A percentile compares a stretch with the other conserved stretches of the same genome.
These are phyloP conservation scores for Idris sp. DNA, from an alignment of 1,140 invertebrate species.

Conservation along the genomic window DNA sequence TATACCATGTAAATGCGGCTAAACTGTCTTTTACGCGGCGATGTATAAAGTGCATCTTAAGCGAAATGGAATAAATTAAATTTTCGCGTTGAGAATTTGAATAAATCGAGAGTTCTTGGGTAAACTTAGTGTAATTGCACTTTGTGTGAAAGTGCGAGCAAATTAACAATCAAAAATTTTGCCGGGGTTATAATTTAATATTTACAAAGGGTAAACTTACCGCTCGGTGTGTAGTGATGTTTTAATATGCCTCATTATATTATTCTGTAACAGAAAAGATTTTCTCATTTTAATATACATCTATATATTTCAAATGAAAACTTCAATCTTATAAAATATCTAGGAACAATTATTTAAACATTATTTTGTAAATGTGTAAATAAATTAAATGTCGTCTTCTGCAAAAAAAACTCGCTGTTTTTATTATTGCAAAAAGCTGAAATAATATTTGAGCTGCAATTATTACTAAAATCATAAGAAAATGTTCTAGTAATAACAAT, in stretches of 20 bases:
- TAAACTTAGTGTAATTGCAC: slow-evolving; percentile 36
- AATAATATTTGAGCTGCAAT: too few species aligned
- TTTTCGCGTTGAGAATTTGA: slow-evolving; percentile 30
- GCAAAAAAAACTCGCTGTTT: too few species aligned
- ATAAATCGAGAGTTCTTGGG: slow-evolving; percentile 30
- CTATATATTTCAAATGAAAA: too few species aligned
- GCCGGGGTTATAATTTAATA: slow-evolving; percentile 23
- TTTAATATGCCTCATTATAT: not conserved
- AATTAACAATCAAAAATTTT: slow-evolving; percentile 29
- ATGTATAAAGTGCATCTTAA: slow-evolving; percentile 32
- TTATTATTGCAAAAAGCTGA: too few species aligned
- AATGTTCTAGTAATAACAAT: too few species aligned
- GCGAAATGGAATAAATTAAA: slow-evolving; percentile 40
- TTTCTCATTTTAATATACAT: too few species aligned
- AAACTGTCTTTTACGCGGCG: slow-evolving; percentile 32
- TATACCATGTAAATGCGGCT: slow-evolving; percentile 30
- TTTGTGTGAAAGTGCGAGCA: slow-evolving; percentile 26
- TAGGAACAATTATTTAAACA: too few species aligned
- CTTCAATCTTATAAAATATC: too few species aligned
- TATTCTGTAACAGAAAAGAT: slow-evolving; percentile 37
- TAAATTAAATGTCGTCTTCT: too few species aligned
- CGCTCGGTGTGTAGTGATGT: not conserved
- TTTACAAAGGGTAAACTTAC: slow-evolving; percentile 21
- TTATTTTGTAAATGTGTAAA: too few species aligned
- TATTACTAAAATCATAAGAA: too few species aligned